phyloP scores from a whole-genome alignment of 1,140 invertebrate species.

The Teleopsis dalmanni region DNA sequence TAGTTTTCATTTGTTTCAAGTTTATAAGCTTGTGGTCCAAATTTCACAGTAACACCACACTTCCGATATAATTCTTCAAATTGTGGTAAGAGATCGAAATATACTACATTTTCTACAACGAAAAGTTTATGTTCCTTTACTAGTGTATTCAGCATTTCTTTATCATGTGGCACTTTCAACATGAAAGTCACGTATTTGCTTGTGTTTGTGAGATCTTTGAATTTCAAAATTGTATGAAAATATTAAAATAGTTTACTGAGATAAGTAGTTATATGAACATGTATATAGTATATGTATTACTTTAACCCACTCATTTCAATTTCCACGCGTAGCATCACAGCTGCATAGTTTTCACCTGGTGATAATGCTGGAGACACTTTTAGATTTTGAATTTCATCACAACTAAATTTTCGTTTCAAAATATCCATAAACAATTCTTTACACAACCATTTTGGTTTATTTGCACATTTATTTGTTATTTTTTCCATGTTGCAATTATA shows the following conservation, averaged over 20 bases:
- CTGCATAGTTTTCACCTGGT: conserved; percentile 27
- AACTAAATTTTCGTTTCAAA: conserved; percentile 34
- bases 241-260: not conserved
- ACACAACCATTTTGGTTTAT: too few species aligned
- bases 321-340: conserved; percentile 26
- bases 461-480: too few species aligned
- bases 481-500: too few species aligned
- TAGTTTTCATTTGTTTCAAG: conserved; percentile 22
- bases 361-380: conserved; percentile 15
- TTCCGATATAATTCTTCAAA: conserved; percentile 29
- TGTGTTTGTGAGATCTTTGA: too few species aligned
- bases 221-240: not conserved
- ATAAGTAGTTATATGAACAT: conserved; percentile 13
- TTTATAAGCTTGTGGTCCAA: conserved; percentile 19
- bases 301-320: conserved; percentile 22
- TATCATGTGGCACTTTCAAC: conserved; percentile 24
- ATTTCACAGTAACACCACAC: conserved; percentile 20
- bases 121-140: conserved; percentile 24
- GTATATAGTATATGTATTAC: too few species aligned
- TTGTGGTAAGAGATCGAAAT: conserved; percentile 18
- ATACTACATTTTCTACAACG: conserved; percentile 18
- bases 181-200: conserved; percentile 18
- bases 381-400: conserved; percentile 26
- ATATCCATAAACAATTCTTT: conserved; percentile 41
- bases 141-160: conserved; percentile 18